Percentiles rank a stretch among this genome's conserved stretches.
Conservation (phyloP, 2,797 vertebrate genomes). For the Alauda arvensis region DNA sequence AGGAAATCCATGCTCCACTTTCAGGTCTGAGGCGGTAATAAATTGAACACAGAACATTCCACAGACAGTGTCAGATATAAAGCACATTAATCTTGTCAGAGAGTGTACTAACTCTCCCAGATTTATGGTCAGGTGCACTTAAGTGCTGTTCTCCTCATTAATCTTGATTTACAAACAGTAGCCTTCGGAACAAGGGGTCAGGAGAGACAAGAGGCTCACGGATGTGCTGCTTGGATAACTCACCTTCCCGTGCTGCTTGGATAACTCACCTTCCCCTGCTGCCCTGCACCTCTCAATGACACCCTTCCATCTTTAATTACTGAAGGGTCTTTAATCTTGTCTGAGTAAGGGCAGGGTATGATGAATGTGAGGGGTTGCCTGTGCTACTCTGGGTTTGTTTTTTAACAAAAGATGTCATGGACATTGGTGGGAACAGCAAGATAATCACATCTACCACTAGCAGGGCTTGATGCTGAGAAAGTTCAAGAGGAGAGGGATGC, state of each 20-base stretch:
- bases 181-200: conserved; percentile 40
- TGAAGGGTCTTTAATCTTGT: conserved; percentile 40
- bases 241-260: conserved; percentile 1
- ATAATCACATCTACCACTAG: background rate
- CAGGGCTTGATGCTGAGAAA: background rate
- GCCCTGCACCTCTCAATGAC: conserved; percentile 10
- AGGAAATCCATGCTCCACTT: background rate
- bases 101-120: conserved; percentile 52
- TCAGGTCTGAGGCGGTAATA: conserved; percentile 23
- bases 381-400: background rate
- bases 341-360: background rate
- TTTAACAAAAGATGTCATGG: background rate
- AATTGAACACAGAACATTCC: conserved; percentile 14
- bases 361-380: conserved; percentile 26
- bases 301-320: conserved; percentile 45
- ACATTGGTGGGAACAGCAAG: background rate
- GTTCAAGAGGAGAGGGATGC: background rate
- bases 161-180: conserved; percentile 69
- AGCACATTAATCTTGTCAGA: conserved; percentile 58
- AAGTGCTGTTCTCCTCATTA: conserved; percentile 58
- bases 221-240: conserved; percentile 23
- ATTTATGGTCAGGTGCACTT: conserved; percentile 62
- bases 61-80: conserved; percentile 36
- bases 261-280: conserved; percentile 29
- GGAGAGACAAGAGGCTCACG: conserved; percentile 13